Conservation (phyloP, 2,113 vertebrate genomes). For the Equus quagga region DNA sequence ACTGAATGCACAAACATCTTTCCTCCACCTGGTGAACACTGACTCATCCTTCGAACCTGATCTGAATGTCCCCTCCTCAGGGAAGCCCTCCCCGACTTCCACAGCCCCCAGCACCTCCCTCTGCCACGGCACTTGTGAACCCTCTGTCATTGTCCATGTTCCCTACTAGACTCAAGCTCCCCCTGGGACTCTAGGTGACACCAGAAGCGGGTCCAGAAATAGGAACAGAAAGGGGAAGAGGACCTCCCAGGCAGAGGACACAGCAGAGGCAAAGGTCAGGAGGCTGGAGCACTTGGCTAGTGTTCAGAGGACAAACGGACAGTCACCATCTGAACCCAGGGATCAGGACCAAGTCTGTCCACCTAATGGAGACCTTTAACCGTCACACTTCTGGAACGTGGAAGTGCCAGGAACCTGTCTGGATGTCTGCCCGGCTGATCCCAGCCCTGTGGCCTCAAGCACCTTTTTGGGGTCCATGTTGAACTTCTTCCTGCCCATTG, state of each 20-base stretch:
- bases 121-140: neutral
- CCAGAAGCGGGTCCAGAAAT: neutral
- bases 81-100: neutral
- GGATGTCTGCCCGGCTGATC: neutral
- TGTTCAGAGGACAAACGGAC: neutral
- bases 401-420: neutral
- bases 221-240: neutral
- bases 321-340: neutral
- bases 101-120: neutral
- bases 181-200: neutral
- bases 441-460: neutral
- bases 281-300: neutral
- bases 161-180: neutral
- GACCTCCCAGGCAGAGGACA: neutral
- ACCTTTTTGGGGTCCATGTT: slow-evolving; percentile 96
- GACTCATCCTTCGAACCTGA: neutral
- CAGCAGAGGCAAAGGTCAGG: neutral
- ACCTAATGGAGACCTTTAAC: neutral
- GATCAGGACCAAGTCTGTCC: neutral
- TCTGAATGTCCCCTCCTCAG: neutral
- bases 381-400: neutral
- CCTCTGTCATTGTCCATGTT: neutral
- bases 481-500: slow-evolving; percentile 94
- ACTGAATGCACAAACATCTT: neutral
- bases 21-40: neutral